phyloP scores from a whole-genome alignment of 1,140 invertebrate genomes.

The Hyphantria cunea region DNA sequence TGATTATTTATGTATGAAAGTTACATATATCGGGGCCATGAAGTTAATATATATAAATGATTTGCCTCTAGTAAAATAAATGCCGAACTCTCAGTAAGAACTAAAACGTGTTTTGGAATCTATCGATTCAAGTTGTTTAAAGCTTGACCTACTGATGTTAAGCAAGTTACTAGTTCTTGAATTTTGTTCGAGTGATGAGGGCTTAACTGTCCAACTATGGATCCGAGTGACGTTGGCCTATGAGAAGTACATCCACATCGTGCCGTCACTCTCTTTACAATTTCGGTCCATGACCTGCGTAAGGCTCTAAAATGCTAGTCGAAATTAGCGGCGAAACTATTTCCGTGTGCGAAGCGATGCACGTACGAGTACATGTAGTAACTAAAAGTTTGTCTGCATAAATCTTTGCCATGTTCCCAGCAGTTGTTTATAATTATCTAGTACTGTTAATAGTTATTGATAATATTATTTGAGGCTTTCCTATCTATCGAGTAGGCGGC shows the following conservation, averaged over 20 bases:
- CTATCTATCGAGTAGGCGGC: conserved; percentile 4
- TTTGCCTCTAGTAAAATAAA: conserved; percentile 15
- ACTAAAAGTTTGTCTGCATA: conserved; percentile 16
- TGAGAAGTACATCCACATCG: not conserved
- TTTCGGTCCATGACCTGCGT: conserved; percentile 9
- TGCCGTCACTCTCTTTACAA: not conserved
- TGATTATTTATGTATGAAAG: conserved; percentile 13
- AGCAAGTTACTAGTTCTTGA: not conserved
- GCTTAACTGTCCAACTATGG: not conserved
- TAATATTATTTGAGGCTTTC: conserved; percentile 29
- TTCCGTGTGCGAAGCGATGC: conserved; percentile 9
- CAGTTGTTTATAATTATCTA: conserved; percentile 26
- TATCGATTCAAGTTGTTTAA: not conserved
- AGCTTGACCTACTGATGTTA: conserved; percentile 1
- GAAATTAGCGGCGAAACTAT: conserved; percentile 13
- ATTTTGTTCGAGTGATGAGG: conserved; percentile 3
- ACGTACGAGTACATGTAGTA: not conserved
- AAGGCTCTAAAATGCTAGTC: conserved; percentile 20
- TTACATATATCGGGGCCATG: conserved; percentile 26
- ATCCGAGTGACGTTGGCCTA: conserved; percentile 3
- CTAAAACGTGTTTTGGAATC: not conserved
- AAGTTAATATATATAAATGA: conserved; percentile 13
- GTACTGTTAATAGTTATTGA: conserved; percentile 27
- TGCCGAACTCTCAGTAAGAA: conserved; percentile 1
- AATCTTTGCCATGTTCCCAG: conserved; percentile 22